Base-by-base conservation (phyloP, 2,888 invertebrate species). In the Oegoconia quadripuncta region DNA sequence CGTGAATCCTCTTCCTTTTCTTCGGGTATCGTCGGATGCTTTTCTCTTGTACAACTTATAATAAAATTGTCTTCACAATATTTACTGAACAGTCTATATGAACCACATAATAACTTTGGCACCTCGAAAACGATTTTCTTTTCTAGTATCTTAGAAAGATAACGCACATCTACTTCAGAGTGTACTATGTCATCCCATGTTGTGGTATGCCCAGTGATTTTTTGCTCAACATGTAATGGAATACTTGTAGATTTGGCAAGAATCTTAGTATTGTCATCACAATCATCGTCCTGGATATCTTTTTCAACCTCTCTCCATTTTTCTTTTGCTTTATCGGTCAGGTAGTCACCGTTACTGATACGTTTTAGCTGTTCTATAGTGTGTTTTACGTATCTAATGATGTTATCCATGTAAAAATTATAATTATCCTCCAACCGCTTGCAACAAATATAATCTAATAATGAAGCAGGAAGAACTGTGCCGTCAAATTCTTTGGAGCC, bases 331-430 rank as follows among this genome's bases (percentile, higher is more conserved):
- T 55, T 75, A 1, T 81, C 82, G 2, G 82, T 82, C 40, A 87
- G 63, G 46, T 76, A 87, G 44, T 87, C 87, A 1, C 87, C 87
- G 37, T 87, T 83, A 44, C 84, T 84, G 14, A 87, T 86, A 11
- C 83, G 73, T 50, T 79, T 84, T n/a, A 87, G 53, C 45, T 87
- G 84, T 2, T 84, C 83, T 37, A 87, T 83, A 1, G 82, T 82
- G 35, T 78, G 65, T 38, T 73, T 72, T 0, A 83, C 83, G 41
- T 84, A 76, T 51, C 54, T 57, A 23, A 87, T 84, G 4, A 86
- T 66, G 38, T 74, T 83, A 8, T 87, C 86, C 81, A 87, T 81
- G 44, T 84, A 76, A 50, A 83, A 79, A 45, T 71, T 79, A 38
- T 75, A 78, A 48, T 79, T 78, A 31, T 82, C 79, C 45, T 83